These are phyloP conservation scores for Pedionomus torquatus DNA, from an alignment of 2,113 vertebrate genomes.

Conservation along the genomic window DNA sequence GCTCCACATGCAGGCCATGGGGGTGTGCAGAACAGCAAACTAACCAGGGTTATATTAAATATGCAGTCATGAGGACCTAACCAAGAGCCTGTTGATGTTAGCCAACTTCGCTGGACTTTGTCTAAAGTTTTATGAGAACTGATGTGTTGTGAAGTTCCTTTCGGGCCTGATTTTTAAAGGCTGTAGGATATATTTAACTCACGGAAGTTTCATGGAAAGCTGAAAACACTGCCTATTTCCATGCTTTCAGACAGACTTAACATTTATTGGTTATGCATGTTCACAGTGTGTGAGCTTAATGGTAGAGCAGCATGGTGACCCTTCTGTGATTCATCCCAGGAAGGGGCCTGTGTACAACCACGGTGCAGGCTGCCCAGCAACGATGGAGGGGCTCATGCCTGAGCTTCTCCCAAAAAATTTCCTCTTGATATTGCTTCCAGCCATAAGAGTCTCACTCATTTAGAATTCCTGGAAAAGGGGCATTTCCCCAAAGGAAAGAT, in stretches of 20 bases:
- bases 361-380: background rate
- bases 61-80: background rate
- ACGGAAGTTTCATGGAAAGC: background rate
- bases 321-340: background rate
- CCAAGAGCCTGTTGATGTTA: rapidly evolving
- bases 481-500: background rate
- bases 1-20: background rate
- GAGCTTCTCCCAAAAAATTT: background rate
- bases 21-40: background rate
- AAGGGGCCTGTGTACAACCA: background rate
- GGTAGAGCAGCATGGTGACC: background rate
- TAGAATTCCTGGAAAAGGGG: background rate
- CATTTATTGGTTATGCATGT: background rate
- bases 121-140: background rate
- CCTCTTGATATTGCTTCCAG: background rate
- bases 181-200: background rate
- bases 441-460: background rate
- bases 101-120: background rate
- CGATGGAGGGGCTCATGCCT: background rate
- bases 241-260: background rate
- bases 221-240: background rate
- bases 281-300: background rate
- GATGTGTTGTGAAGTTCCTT: background rate
- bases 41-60: background rate
- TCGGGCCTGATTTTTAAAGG: background rate